A percentile compares a stretch with the other conserved stretches of the same genome.
phyloP scores from a whole-genome alignment of 2,888 invertebrate genomes.

The Sisyra nigra region DNA sequence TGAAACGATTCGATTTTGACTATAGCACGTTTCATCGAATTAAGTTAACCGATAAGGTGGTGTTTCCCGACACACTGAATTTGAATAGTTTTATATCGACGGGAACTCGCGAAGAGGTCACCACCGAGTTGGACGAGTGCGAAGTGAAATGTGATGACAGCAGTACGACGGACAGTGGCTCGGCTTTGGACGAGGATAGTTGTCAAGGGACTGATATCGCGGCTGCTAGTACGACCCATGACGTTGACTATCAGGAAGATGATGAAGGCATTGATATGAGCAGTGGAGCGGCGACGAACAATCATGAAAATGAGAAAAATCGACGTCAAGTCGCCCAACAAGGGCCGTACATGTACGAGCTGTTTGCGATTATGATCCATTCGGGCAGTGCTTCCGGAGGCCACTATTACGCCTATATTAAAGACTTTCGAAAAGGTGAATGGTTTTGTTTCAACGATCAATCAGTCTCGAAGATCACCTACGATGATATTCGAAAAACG shows the following conservation, averaged over 20 bases:
- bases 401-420: slow-evolving; percentile 84
- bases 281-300: slow-evolving; percentile 28
- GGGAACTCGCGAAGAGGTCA: slow-evolving; percentile 24
- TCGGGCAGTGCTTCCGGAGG: slow-evolving; percentile 82
- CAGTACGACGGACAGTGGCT: slow-evolving; percentile 50
- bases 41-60: slow-evolving; percentile 77
- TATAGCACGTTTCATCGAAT: slow-evolving; percentile 68
- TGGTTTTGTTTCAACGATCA: slow-evolving; percentile 89
- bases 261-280: slow-evolving; percentile 42
- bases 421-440: slow-evolving; percentile 53
- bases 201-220: slow-evolving; percentile 28
- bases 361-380: slow-evolving; percentile 86
- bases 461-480: slow-evolving; percentile 57
- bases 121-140: slow-evolving; percentile 28
- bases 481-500: slow-evolving; percentile 66
- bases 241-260: slow-evolving; percentile 13
- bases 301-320: slow-evolving; percentile 35
- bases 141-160: slow-evolving; percentile 43
- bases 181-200: slow-evolving; percentile 48
- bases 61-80: slow-evolving; percentile 65
- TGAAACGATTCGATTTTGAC: slow-evolving; percentile 84
- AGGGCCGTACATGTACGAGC: slow-evolving; percentile 66
- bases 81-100: slow-evolving; percentile 29
- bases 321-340: slow-evolving; percentile 22
- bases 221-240: slow-evolving; percentile 20